Evolutionary conservation across 2,113 vertebrate genomes (phyloP).

Genomic region (Otolemur garnettii): DNA sequence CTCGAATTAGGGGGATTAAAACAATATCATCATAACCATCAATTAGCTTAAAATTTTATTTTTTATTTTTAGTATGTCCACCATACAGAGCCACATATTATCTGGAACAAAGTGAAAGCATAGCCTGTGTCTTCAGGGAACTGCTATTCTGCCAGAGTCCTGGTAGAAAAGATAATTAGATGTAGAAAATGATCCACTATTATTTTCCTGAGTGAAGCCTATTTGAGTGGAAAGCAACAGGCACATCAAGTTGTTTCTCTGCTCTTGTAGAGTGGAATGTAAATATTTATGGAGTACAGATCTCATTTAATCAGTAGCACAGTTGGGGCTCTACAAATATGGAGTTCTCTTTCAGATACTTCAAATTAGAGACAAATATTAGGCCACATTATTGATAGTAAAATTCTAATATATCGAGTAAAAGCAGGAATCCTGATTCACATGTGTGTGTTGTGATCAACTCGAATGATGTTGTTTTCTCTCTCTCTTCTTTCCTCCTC

Average conservation of each 20-base stretch:
- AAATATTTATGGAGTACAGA: constrained; percentile 78
- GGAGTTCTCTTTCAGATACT: constrained; percentile 71
- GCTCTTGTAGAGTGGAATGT: constrained; percentile 63
- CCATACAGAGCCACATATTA: constrained; percentile 41
- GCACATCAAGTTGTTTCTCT: constrained; percentile 70
- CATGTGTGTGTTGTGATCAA: not conserved
- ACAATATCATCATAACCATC: constrained; percentile 52
- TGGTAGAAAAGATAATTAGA: constrained; percentile 65
- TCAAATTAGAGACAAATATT: constrained; percentile 68
- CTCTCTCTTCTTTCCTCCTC: not conserved
- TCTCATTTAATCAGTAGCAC: constrained; percentile 76
- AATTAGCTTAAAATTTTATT: constrained; percentile 56
- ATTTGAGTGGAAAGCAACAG: constrained; percentile 72
- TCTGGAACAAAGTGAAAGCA: constrained; percentile 54
- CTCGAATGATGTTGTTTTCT: not conserved
- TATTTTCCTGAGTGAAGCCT: constrained; percentile 67
- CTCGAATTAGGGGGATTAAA: constrained; percentile 10
- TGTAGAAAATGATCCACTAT: constrained; percentile 59
- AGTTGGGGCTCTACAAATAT: constrained; percentile 72
- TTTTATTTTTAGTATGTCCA: constrained; percentile 55
- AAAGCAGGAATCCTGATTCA: constrained; percentile 41
- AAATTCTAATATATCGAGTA: constrained; percentile 32
- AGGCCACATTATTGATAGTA: constrained; percentile 43
- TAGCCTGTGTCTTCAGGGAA: constrained; percentile 16
- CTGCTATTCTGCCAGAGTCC: constrained; percentile 62